Evolutionary conservation across 2,888 invertebrate genomes (phyloP).

Genomic region (Eristalinus aeneus): DNA sequence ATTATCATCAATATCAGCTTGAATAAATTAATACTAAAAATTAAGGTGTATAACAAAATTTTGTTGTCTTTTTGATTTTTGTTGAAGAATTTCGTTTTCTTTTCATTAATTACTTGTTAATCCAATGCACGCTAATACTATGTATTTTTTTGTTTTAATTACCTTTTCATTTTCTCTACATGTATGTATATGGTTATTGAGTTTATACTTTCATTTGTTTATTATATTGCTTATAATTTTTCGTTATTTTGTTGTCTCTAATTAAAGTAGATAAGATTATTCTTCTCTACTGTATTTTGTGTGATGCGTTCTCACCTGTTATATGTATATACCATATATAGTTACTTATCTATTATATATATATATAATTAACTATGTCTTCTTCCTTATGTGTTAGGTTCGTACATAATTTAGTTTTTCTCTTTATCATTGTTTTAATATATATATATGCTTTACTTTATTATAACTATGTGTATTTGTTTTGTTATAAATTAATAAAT

Average conservation of each 20-base stretch:
- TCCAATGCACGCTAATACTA: conserved; percentile 63
- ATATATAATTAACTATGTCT: conserved; percentile 72
- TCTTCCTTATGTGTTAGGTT: conserved; percentile 69
- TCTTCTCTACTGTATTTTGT: conserved; percentile 68
- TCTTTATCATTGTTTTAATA: conserved; percentile 66
- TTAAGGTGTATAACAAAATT: conserved; percentile 69
- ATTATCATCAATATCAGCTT: conserved; percentile 38
- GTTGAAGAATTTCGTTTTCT: conserved; percentile 56
- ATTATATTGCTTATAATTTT: conserved; percentile 70
- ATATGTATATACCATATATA: conserved; percentile 40
- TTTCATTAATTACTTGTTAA: conserved; percentile 15
- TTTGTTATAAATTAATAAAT: conserved; percentile 73
- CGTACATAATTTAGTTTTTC: conserved; percentile 50
- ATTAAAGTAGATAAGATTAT: conserved; percentile 69
- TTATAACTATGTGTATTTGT: conserved; percentile 64
- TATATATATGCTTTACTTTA: conserved; percentile 72
- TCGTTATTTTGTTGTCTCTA: conserved; percentile 70
- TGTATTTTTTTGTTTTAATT: conserved; percentile 16
- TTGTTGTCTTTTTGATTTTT: conserved; percentile 70
- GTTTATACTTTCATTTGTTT: conserved; percentile 57
- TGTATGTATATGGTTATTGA: conserved; percentile 61
- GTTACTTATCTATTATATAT: conserved; percentile 70
- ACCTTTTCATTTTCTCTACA: conserved; percentile 15
- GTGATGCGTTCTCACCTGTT: conserved; percentile 64
- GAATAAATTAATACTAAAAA: conserved; percentile 67